phyloP scores from a whole-genome alignment of 2,888 invertebrate species.

The Leptopilina syphax region DNA sequence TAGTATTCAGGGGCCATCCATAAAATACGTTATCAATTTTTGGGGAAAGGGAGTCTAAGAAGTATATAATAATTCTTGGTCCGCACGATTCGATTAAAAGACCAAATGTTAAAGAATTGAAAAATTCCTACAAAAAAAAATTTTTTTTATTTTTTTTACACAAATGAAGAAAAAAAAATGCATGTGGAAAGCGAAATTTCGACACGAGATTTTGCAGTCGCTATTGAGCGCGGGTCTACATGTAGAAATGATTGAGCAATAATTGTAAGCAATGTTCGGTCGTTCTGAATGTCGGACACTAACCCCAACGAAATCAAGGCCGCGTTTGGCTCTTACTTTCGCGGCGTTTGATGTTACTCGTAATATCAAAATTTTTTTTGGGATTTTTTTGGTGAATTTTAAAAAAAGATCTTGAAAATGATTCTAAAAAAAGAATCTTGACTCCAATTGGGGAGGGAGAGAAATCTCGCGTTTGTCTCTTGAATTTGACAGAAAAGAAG shows the following conservation, averaged over 20 bases:
- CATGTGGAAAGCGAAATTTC: slow-evolving; percentile 54
- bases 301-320: slow-evolving; percentile 75
- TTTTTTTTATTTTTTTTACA: too few species aligned
- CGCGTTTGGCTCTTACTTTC: slow-evolving; percentile 71
- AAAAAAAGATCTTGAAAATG: background rate
- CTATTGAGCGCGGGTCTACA: slow-evolving; percentile 57
- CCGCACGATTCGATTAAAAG: too few species aligned
- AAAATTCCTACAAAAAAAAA: too few species aligned
- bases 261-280: slow-evolving; percentile 62
- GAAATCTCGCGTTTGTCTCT: too few species aligned
- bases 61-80: too few species aligned
- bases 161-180: background rate
- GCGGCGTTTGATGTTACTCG: slow-evolving; percentile 60
- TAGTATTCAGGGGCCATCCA: too few species aligned
- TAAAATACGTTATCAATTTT: too few species aligned
- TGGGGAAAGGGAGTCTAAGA: too few species aligned
- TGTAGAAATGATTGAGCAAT: slow-evolving; percentile 67
- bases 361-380: slow-evolving; percentile 25
- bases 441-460: too few species aligned
- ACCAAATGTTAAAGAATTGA: too few species aligned
- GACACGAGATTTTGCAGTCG: slow-evolving; percentile 53
- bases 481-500: too few species aligned
- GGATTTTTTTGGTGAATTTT: background rate
- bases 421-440: too few species aligned
- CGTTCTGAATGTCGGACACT: slow-evolving; percentile 70